Evolutionary conservation across 2,113 vertebrate genomes (phyloP).

Genomic region (Caracal caracal): DNA sequence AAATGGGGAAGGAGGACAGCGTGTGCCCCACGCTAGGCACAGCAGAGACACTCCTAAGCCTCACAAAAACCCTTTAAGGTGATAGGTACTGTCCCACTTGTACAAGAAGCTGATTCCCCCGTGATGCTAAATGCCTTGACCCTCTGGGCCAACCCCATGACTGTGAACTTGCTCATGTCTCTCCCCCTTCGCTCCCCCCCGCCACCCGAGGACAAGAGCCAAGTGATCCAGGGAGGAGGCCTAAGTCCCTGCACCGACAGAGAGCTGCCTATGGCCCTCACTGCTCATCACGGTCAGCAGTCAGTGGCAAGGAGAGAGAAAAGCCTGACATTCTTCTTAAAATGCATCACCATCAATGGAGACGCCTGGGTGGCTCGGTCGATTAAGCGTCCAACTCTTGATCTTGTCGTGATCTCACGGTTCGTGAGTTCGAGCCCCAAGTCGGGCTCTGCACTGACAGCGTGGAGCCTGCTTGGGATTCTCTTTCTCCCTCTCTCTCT

Average conservation of each 20-base stretch:
- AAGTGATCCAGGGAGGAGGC: neutral
- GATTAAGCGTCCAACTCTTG: too few species aligned
- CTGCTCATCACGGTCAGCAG: neutral
- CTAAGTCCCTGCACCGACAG: neutral
- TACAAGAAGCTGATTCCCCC: neutral
- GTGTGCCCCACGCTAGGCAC: neutral
- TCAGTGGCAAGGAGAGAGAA: neutral
- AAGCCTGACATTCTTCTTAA: neutral
- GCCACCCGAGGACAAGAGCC: neutral
- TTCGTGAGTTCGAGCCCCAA: too few species aligned
- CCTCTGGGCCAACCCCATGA: neutral
- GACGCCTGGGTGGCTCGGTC: too few species aligned
- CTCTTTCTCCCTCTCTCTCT: too few species aligned
- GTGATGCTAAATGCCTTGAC: neutral
- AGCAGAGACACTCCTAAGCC: neutral
- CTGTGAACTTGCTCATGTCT: neutral
- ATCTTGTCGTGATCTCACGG: too few species aligned
- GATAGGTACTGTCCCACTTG: neutral
- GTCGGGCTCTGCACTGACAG: too few species aligned
- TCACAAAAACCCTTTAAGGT: neutral
- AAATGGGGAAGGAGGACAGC: neutral
- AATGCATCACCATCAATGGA: too few species aligned
- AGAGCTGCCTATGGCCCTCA: accelerated
- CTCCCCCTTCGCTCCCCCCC: accelerated
- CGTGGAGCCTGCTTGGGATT: too few species aligned